Evolutionary conservation across 2,888 invertebrate genomes (phyloP), one percentile per base, ranked within the genome.

Genomic region (Stenodema calcarata): DNA sequence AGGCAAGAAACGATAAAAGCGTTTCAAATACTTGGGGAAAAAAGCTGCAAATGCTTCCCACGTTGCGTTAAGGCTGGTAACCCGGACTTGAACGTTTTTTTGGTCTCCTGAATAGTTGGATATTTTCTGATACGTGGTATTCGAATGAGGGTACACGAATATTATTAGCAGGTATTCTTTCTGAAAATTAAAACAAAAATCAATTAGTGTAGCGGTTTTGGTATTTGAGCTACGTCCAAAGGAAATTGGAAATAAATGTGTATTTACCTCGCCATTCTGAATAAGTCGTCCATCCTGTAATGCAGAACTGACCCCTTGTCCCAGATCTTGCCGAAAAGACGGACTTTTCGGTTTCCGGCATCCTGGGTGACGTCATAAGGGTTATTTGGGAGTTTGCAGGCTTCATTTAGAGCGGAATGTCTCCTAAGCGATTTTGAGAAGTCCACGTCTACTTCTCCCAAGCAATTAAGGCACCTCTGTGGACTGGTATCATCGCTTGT

Each of bases 241-340:
- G n/a, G 14, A 47, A 47, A 47, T 47, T 47, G 35, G 7, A 35
- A 2, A 35, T 35, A 12, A 1, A n/a, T 27, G 6, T 75, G 27
- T 16, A 83, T 79, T 73, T 86, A 89, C 89, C 88, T 88, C 18
- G 89, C 86, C 87, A 88, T 87, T 87, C 83, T 88, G 42, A 89
- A 89, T 69, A 89, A 62, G 30, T 50, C 69, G 28, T 88, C 88
- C 75, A 88, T 35, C 54, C 88, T 87, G 41, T 83, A 83, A 11
- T 89, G 76, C n/a, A 89, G 78, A 42, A 87, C 83, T 27, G 89
- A 79, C 4, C 89, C 89, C 69, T 87, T 88, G 86, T 89, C 88
- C 88, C 89, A 89, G 0, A 86, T 87, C 42, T 84, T 80, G 12
- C 87, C 88, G 81, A 89, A 89, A 11, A 89, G 78, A 62, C 41